These are phyloP conservation scores for Scaptomyza parva DNA, from an alignment of 2,888 invertebrate species.

Conservation along the genomic window DNA sequence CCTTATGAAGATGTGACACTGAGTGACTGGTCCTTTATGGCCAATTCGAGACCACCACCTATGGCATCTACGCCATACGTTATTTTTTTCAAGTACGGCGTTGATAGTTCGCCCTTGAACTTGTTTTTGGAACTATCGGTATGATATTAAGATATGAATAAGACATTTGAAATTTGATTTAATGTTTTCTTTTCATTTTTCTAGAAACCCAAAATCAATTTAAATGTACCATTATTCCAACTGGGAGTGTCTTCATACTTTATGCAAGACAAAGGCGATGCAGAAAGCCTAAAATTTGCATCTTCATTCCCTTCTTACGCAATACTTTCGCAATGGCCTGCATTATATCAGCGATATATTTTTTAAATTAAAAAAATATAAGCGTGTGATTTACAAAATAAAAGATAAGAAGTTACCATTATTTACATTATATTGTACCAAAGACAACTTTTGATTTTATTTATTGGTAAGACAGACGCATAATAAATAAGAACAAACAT, in stretches of 20 bases:
- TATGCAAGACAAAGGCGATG: conserved; percentile 82
- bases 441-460: no score
- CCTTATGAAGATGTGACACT: conserved; percentile 63
- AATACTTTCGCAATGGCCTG: conserved; percentile 85
- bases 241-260: conserved; percentile 85
- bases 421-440: no score
- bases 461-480: no score
- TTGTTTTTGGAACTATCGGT: conserved; percentile 69
- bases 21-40: conserved; percentile 72
- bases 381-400: no score
- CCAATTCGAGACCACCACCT: conserved; percentile 37
- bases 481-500: no score
- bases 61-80: conserved; percentile 55
- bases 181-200: neutral
- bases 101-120: conserved; percentile 58
- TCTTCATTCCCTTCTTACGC: conserved; percentile 84
- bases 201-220: conserved; percentile 52
- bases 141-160: no score
- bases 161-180: neutral
- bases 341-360: conserved; percentile 83
- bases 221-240: conserved; percentile 77
- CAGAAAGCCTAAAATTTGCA: conserved; percentile 84
- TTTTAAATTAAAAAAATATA: conserved; percentile 5
- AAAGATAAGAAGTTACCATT: no score
- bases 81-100: conserved; percentile 66